phyloP scores from a whole-genome alignment of 2,888 invertebrate genomes.

The Papilio elwesi region DNA sequence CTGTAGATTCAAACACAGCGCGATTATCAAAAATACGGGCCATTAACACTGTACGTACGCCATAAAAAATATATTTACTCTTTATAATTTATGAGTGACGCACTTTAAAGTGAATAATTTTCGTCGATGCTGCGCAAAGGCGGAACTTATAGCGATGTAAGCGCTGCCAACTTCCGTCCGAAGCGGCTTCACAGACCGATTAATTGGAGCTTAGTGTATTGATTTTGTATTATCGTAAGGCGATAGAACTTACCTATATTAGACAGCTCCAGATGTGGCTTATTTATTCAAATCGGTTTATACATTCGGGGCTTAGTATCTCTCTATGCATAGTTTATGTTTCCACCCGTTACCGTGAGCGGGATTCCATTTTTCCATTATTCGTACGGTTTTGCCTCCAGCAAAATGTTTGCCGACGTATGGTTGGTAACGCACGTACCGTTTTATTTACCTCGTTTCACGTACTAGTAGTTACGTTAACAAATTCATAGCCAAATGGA shows the following conservation, averaged over 20 bases:
- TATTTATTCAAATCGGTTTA: constrained; percentile 64
- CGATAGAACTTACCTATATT: constrained; percentile 64
- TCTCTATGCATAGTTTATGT: constrained; percentile 49
- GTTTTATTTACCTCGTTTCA: constrained; percentile 22
- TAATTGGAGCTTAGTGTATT: constrained; percentile 76
- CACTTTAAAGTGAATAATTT: constrained; percentile 52
- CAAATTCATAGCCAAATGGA: constrained; percentile 36
- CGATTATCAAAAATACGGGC: constrained; percentile 36
- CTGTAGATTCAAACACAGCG: constrained; percentile 29
- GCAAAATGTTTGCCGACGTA: constrained; percentile 34
- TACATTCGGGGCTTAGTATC: constrained; percentile 46
- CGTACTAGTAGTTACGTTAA: constrained; percentile 34
- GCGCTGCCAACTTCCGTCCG: constrained; percentile 52
- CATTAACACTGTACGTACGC: constrained; percentile 28
- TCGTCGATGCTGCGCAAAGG: constrained; percentile 42
- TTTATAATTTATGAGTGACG: constrained; percentile 58
- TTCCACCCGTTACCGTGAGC: constrained; percentile 40
- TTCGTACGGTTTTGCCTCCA: constrained; percentile 36
- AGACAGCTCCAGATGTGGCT: constrained; percentile 62
- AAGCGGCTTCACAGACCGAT: constrained; percentile 67
- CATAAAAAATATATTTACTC: constrained; percentile 32
- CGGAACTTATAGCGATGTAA: constrained; percentile 44
- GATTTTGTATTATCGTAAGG: constrained; percentile 80
- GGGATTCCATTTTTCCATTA: constrained; percentile 44
- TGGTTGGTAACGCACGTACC: constrained; percentile 10